Percentiles rank a stretch among this genome's conserved stretches.
Evolutionary conservation across 2,797 vertebrate genomes (phyloP).

Genomic region (Botia almorhae): DNA sequence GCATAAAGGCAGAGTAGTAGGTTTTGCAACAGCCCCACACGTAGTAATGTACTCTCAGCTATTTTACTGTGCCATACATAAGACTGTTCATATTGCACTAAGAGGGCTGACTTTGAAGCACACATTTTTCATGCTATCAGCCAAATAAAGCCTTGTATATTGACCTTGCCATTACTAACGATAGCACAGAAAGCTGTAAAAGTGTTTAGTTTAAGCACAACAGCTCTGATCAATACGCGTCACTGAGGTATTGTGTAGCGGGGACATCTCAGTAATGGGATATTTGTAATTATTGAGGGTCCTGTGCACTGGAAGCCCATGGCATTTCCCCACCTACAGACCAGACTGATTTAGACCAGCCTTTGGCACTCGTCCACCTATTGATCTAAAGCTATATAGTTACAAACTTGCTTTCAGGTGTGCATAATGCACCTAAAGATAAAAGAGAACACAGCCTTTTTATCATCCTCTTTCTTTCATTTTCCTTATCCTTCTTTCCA

Average conservation of each 20-base stretch:
- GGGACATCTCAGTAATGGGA: conserved; percentile 48
- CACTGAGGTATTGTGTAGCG: conserved; percentile 33
- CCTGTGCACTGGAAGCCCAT: conserved; percentile 50
- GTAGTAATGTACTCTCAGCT: conserved; percentile 61
- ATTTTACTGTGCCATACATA: conserved; percentile 16
- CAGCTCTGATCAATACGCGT: conserved; percentile 48
- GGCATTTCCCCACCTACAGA: conserved; percentile 41
- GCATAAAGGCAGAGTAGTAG: too few species aligned
- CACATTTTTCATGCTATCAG: background rate
- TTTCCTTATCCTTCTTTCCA: conserved; percentile 40
- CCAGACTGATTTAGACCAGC: conserved; percentile 46
- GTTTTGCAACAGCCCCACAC: background rate
- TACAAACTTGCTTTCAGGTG: conserved; percentile 63
- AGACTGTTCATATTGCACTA: conserved; percentile 22
- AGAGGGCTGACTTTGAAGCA: conserved; percentile 5
- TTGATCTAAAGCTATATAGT: conserved; percentile 59
- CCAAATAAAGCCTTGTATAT: background rate
- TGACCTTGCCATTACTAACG: conserved; percentile 25
- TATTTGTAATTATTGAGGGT: conserved; percentile 54
- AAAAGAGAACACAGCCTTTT: conserved; percentile 46
- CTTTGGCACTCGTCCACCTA: conserved; percentile 57
- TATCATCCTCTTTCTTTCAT: conserved; percentile 34
- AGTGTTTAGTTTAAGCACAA: conserved; percentile 35
- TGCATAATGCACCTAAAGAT: conserved; percentile 28
- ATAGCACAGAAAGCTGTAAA: conserved; percentile 49